Evolutionary conservation across 2,888 invertebrate species (phyloP).

Genomic region (Elaeidobius kamerunicus): DNA sequence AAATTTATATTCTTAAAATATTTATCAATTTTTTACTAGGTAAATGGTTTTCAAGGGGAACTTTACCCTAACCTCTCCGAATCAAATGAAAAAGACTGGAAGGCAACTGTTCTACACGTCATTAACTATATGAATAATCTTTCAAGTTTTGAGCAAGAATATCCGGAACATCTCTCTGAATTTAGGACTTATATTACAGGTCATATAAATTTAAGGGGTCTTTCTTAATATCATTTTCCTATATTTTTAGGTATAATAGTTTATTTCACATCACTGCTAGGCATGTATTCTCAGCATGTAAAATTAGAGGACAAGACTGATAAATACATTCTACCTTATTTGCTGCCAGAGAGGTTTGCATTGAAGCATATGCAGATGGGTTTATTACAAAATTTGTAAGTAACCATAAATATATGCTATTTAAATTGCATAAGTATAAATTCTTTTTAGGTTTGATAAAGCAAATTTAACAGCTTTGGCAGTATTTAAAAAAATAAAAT

Average conservation of each 20-base stretch:
- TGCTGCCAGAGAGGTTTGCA: slow-evolving; percentile 12
- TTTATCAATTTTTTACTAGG: slow-evolving; percentile 2
- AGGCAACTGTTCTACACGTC: slow-evolving; percentile 15
- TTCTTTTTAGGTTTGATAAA: slow-evolving; percentile 9
- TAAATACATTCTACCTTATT: background rate
- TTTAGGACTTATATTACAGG: slow-evolving; percentile 12
- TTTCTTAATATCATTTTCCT: background rate
- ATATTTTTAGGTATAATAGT: slow-evolving; percentile 20
- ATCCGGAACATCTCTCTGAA: slow-evolving; percentile 7
- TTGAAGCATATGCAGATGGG: slow-evolving; percentile 14
- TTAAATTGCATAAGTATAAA: background rate
- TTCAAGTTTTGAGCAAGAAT: slow-evolving; percentile 2
- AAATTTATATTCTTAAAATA: background rate
- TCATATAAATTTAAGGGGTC: background rate
- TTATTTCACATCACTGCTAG: slow-evolving; percentile 14
- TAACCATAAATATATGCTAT: background rate
- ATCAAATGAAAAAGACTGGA: slow-evolving; percentile 16
- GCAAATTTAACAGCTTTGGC: slow-evolving; percentile 3
- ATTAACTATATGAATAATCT: slow-evolving; percentile 12
- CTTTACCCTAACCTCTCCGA: slow-evolving; percentile 4
- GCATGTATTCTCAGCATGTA: slow-evolving; percentile 6
- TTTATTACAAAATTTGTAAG: slow-evolving; percentile 19
- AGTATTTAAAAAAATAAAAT: slow-evolving; percentile 12
- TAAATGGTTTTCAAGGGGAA: slow-evolving; percentile 5
- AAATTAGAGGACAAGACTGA: background rate